Conservation (phyloP, 2,113 vertebrate genomes). For the Apodemus speciosus region DNA sequence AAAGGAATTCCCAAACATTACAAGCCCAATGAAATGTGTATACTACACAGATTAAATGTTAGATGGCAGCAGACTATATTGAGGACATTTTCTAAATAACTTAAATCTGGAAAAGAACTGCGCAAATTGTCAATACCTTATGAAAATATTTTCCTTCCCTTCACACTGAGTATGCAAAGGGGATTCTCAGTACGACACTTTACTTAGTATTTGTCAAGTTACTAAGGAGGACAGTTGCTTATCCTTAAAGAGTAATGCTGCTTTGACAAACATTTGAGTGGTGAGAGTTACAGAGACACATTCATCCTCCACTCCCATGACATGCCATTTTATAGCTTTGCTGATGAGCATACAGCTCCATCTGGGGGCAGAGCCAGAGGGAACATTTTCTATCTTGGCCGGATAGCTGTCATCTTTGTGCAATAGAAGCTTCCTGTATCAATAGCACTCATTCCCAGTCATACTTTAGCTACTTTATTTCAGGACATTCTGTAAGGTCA, state of each 20-base stretch:
- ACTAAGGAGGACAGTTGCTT: not conserved
- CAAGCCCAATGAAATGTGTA: not conserved
- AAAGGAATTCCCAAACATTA: not conserved
- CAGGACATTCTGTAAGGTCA: not conserved
- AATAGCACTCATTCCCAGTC: not conserved
- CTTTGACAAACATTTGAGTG: conserved; percentile 22
- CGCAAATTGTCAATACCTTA: not conserved
- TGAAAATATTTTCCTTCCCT: not conserved
- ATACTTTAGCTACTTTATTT: not conserved
- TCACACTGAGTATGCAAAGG: not conserved
- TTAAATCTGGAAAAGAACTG: conserved; percentile 26
- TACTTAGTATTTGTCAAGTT: conserved; percentile 12
- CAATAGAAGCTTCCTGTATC: not conserved
- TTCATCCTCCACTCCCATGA: not conserved
- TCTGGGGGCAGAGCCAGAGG: conserved; percentile 55
- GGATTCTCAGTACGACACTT: not conserved
- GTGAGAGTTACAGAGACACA: not conserved
- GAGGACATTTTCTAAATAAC: conserved; percentile 40
- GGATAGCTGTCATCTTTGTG: not conserved
- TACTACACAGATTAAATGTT: not conserved
- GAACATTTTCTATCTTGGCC: not conserved
- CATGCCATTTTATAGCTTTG: not conserved
- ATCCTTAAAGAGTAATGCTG: conserved; percentile 27
- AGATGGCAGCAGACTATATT: not conserved
- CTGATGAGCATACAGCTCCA: conserved; percentile 46